phyloP scores from a whole-genome alignment of 2,113 vertebrate species.

The Romanogobio albipinnatus region DNA sequence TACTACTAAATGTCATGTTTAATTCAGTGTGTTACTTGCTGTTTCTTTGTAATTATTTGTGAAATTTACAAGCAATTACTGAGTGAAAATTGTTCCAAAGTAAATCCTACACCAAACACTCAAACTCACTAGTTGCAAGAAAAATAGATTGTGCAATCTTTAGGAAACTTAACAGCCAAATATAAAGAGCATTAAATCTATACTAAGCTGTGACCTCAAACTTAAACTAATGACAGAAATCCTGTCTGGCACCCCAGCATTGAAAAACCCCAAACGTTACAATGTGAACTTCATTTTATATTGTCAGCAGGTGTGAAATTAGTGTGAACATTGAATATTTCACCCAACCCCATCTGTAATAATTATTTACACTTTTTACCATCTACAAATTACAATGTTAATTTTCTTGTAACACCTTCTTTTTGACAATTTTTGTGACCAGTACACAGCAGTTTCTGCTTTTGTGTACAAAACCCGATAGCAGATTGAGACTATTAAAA shows the following conservation, averaged over 20 bases:
- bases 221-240: no score
- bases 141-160: neutral
- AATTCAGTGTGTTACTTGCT: no score
- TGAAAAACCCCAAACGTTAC: no score
- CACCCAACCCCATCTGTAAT: neutral
- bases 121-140: neutral
- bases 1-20: neutral
- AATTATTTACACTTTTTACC: neutral
- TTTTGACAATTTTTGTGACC: neutral
- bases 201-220: neutral
- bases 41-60: neutral
- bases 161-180: no score
- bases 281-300: neutral
- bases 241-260: no score
- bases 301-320: neutral
- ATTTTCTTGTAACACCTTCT: neutral
- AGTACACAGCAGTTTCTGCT: neutral
- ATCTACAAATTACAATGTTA: neutral
- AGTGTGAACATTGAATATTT: neutral
- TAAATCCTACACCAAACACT: neutral
- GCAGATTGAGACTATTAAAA: constrained; percentile 18
- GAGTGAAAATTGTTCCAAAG: neutral
- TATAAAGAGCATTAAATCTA: neutral
- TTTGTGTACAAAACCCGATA: neutral
- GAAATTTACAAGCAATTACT: neutral